phyloP scores from a whole-genome alignment of 2,113 vertebrate species.

The Eira barbara region DNA sequence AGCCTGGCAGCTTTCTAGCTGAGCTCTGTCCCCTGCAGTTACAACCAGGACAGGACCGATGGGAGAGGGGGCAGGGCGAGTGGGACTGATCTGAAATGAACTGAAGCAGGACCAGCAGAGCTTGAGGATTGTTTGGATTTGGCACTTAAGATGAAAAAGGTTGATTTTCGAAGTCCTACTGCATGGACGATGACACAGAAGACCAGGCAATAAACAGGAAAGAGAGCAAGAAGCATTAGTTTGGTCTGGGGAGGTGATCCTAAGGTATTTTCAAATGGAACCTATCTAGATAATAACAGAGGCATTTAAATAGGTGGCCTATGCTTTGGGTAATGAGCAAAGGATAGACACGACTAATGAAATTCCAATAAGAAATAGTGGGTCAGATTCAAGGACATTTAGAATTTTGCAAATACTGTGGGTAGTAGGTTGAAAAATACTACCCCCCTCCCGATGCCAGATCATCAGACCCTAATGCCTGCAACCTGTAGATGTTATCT shows the following conservation, averaged over 20 bases:
- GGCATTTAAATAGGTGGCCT: neutral
- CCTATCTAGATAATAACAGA: neutral
- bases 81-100: neutral
- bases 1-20: neutral
- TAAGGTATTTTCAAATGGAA: neutral
- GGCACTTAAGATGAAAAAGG: neutral
- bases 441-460: rapidly evolving
- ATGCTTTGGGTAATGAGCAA: neutral
- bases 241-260: neutral
- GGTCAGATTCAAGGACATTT: neutral
- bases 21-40: neutral
- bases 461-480: neutral
- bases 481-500: neutral
- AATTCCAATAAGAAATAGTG: neutral
- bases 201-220: neutral
- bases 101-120: neutral
- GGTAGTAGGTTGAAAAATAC: neutral
- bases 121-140: neutral
- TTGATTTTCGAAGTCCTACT: neutral
- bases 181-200: neutral
- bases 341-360: neutral
- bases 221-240: neutral
- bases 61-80: neutral
- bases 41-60: neutral
- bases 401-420: neutral